Conservation (phyloP, 2,797 vertebrate genomes). For the Danio kyathit region DNA sequence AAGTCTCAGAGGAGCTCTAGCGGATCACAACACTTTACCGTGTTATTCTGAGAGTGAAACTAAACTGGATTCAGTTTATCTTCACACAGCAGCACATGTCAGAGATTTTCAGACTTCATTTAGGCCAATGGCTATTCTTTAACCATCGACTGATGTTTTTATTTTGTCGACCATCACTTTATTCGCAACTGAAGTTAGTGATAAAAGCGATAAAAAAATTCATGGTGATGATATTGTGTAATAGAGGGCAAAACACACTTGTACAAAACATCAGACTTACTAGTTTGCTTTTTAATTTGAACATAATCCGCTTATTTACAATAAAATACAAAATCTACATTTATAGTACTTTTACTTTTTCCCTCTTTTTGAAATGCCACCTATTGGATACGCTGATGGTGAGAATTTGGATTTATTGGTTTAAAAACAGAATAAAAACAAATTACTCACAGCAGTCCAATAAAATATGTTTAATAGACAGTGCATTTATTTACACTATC, state of each 20-base stretch:
- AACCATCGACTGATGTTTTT: not conserved
- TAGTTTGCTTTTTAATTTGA: not conserved
- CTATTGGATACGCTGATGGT: too few species aligned
- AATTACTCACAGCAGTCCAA: too few species aligned
- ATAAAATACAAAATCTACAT: not conserved
- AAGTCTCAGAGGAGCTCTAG: slow-evolving; percentile 17
- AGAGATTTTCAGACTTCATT: not conserved
- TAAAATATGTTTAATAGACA: too few species aligned
- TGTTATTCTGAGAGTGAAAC: slow-evolving; percentile 59
- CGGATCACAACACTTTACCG: slow-evolving; percentile 41
- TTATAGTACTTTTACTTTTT: not conserved
- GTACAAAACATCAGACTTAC: not conserved
- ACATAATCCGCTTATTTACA: not conserved
- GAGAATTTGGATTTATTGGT: too few species aligned
- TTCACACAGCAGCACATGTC: slow-evolving; percentile 33
- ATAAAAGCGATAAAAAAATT: not conserved
- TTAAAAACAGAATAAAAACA: too few species aligned
- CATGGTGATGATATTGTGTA: not conserved
- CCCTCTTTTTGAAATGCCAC: too few species aligned
- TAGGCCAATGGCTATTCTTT: not conserved
- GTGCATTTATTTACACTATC: too few species aligned
- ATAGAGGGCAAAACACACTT: not conserved
- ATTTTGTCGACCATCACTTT: not conserved
- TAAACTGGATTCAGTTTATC: slow-evolving; percentile 47
- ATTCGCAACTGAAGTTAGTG: too few species aligned